These are phyloP conservation scores for Gallinago solitaria DNA, from an alignment of 2,797 vertebrate species.

Conservation along the genomic window DNA sequence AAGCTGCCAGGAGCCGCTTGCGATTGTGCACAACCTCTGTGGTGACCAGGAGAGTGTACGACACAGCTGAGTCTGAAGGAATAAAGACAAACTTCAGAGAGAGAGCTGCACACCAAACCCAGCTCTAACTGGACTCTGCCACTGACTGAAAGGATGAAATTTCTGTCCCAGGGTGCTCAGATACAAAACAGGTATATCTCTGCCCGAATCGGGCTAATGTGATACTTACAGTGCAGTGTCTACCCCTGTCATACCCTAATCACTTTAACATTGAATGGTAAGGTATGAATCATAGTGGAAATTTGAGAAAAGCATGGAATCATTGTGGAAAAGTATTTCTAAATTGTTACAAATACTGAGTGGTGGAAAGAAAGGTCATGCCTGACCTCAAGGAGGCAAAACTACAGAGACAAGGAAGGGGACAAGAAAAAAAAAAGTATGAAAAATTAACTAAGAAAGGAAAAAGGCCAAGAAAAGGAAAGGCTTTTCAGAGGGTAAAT, in stretches of 20 bases:
- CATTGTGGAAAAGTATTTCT: neutral
- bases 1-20: neutral
- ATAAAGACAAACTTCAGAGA: neutral
- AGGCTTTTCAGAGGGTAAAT: neutral
- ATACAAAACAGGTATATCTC: neutral
- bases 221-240: neutral
- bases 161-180: neutral
- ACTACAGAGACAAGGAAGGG: neutral
- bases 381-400: neutral
- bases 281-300: neutral
- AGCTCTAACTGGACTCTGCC: neutral
- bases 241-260: neutral
- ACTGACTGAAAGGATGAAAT: neutral
- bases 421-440: neutral
- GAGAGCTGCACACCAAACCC: neutral
- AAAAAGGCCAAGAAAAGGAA: neutral
- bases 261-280: neutral
- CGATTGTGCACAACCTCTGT: rapidly evolving
- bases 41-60: neutral
- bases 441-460: neutral
- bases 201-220: neutral
- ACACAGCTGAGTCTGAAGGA: neutral
- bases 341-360: neutral
- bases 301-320: neutral
- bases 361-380: neutral